Percentiles rank a stretch among this genome's conserved stretches.
These are phyloP conservation scores for Clinocottus analis DNA, from an alignment of 2,113 vertebrate species.

Conservation along the genomic window DNA sequence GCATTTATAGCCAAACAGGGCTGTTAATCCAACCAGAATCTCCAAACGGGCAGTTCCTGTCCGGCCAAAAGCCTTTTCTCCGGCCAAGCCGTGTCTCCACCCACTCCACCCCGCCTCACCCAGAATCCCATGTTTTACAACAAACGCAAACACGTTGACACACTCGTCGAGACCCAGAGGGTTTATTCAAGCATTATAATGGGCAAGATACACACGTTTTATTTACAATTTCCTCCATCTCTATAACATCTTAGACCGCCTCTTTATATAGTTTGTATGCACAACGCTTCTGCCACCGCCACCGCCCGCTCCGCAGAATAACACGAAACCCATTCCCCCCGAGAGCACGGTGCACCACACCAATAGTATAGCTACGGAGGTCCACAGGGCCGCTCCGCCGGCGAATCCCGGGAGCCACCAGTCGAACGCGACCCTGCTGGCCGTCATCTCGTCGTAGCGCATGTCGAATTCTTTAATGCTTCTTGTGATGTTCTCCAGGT, in stretches of 20 bases:
- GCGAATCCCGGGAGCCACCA: constrained; percentile 5
- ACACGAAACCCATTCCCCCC: neutral
- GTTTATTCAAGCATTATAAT: no score
- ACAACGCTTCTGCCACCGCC: neutral
- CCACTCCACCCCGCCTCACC: no score
- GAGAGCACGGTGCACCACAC: neutral
- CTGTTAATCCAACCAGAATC: no score
- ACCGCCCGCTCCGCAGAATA: neutral
- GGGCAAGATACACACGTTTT: no score
- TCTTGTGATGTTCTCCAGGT: neutral
- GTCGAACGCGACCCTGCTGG: neutral
- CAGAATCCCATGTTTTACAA: no score
- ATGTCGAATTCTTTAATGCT: neutral
- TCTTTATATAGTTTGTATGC: neutral
- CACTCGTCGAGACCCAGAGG: no score
- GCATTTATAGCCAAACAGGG: no score
- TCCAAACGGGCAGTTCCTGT: no score
- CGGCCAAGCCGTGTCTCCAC: no score
- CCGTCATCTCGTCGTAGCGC: neutral
- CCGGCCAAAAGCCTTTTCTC: no score
- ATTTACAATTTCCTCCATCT: no score
- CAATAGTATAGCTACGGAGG: neutral
- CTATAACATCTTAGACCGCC: neutral
- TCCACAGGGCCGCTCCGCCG: neutral
- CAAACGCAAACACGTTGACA: no score